Evolutionary conservation across 1,140 invertebrate species (phyloP).

Genomic region (Papilio polyxenes): DNA sequence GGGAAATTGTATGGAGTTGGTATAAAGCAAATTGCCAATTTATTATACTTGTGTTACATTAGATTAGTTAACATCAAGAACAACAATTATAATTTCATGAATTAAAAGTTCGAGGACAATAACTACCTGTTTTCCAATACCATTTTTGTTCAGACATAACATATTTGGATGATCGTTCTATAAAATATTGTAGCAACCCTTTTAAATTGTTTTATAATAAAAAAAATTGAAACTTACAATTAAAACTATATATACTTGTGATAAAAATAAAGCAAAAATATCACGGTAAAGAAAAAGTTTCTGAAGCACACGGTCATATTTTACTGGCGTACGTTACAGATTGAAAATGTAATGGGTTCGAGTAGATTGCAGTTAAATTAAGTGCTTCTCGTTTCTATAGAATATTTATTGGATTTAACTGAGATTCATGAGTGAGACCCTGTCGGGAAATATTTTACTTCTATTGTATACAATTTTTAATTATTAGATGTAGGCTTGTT

Average conservation of each 20-base stretch:
- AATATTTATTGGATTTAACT: constrained; percentile 25
- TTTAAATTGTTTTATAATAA: too few species aligned
- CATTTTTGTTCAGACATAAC: too few species aligned
- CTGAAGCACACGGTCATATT: neutral
- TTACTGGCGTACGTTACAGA: constrained; percentile 17
- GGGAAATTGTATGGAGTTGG: neutral
- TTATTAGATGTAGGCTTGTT: neutral
- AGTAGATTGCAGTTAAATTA: constrained; percentile 28
- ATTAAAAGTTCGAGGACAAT: too few species aligned
- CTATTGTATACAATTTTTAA: neutral
- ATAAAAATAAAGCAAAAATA: neutral
- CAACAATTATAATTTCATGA: neutral
- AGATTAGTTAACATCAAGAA: neutral
- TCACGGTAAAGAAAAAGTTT: neutral
- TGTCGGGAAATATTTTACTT: constrained; percentile 1
- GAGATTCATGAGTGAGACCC: constrained; percentile 1
- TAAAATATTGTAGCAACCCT: neutral
- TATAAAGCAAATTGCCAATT: neutral
- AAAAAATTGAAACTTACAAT: too few species aligned
- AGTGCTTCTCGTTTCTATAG: constrained; percentile 6
- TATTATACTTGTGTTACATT: neutral
- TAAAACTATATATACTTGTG: neutral
- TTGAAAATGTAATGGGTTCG: constrained; percentile 38
- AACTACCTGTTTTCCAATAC: too few species aligned
- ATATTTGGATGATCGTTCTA: too few species aligned